These are phyloP conservation scores for Diorhabda carinulata DNA, from an alignment of 1,140 invertebrate species.

Conservation along the genomic window DNA sequence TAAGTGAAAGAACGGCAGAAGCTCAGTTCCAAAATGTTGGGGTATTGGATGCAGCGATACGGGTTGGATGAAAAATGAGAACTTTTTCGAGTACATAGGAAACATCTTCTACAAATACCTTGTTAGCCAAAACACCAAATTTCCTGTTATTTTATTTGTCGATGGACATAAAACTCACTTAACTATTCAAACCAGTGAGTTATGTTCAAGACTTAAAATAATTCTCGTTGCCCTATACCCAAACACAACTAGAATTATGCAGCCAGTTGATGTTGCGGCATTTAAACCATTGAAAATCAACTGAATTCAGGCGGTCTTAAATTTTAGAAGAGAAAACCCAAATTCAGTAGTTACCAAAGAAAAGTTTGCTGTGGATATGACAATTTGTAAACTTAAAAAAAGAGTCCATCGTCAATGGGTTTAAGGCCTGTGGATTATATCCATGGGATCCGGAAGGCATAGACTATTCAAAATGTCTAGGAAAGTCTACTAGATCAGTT, in stretches of 20 bases:
- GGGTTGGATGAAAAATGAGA: conserved; percentile 46
- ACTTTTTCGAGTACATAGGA: conserved; percentile 46
- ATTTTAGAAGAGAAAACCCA: too few relatives aligned
- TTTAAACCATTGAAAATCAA: conserved; percentile 33
- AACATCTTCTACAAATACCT: conserved; percentile 44
- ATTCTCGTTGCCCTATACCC: conserved; percentile 39
- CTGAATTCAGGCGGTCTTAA: conserved; percentile 20
- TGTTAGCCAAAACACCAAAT: conserved; percentile 25
- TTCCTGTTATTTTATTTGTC: conserved; percentile 29
- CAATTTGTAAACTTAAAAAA: too few relatives aligned
- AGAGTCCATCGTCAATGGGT: too few relatives aligned
- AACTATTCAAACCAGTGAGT: conserved; percentile 31
- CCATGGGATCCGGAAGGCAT: too few relatives aligned
- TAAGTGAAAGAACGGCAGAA: too few relatives aligned
- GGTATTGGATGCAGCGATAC: conserved; percentile 38
- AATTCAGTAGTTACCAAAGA: too few relatives aligned
- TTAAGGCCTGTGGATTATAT: too few relatives aligned
- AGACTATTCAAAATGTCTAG: too few relatives aligned
- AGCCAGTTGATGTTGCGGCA: conserved; percentile 40
- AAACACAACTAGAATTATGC: conserved; percentile 41
- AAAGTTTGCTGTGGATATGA: too few relatives aligned
- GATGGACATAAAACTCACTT: conserved; percentile 39
- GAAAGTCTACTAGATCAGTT: too few relatives aligned
- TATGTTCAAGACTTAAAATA: conserved; percentile 40
- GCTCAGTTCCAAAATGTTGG: conserved; percentile 39